Conservation (phyloP, 2,113 vertebrate genomes). For the Tautogolabrus adspersus region DNA sequence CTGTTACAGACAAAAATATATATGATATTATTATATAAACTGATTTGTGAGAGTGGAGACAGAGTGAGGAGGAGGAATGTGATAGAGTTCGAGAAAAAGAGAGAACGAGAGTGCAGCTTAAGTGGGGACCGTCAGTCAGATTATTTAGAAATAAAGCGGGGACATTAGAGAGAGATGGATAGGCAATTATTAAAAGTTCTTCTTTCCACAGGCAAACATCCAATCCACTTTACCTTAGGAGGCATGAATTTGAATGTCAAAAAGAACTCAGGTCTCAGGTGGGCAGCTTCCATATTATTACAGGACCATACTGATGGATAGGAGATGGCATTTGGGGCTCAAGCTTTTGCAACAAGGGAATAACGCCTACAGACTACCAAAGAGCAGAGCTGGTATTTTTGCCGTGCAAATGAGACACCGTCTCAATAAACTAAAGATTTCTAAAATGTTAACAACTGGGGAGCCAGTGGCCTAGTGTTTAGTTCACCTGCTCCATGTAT, state of each 20-base stretch:
- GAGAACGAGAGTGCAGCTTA: slow-evolving; percentile 37
- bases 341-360: slow-evolving; percentile 33
- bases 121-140: slow-evolving; percentile 42
- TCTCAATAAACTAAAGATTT: slow-evolving; percentile 8
- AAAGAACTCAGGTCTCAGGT: slow-evolving; percentile 20
- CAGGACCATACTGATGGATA: slow-evolving; percentile 14
- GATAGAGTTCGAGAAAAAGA: slow-evolving; percentile 36
- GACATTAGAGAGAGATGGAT: slow-evolving; percentile 19
- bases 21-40: slow-evolving; percentile 58
- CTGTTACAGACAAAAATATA: slow-evolving; percentile 45
- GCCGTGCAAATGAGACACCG: slow-evolving; percentile 17
- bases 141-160: slow-evolving; percentile 39
- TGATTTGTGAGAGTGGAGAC: slow-evolving; percentile 50
- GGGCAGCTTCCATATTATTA: slow-evolving; percentile 21
- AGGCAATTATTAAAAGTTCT: slow-evolving; percentile 14
- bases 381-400: slow-evolving; percentile 30
- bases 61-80: slow-evolving; percentile 48
- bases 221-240: slow-evolving; percentile 37
- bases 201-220: slow-evolving; percentile 21
- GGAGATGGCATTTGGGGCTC: slow-evolving; percentile 39
- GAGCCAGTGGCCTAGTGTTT: no score
- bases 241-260: slow-evolving; percentile 30
- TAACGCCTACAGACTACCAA: slow-evolving; percentile 33
- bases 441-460: no score
- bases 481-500: no score